Evolutionary conservation across 2,888 invertebrate genomes (phyloP), one percentile per base, ranked within the genome.

Genomic region (Phortica magna): DNA sequence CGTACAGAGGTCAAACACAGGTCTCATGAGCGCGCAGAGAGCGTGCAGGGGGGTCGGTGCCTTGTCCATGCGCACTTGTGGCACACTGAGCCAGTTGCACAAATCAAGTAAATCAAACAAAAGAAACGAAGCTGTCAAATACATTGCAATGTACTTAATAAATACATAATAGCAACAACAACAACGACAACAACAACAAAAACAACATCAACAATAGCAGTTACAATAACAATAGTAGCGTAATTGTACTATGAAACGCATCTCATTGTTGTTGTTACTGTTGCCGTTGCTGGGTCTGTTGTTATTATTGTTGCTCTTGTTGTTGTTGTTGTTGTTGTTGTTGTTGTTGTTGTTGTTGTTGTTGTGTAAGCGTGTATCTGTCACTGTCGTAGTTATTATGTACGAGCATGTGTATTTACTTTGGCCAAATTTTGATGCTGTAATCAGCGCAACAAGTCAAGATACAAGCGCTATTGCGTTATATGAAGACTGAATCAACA

Each of bases 41-140:
- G 48, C 48, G 31, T 31, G 48, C 2, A 48, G 14, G 2, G 14
- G 7, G 10, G 9, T 6, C 48, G 48, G 10, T 48, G 48, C 14
- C 9, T 4, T 31, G 31, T n/a, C 55, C 7, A 55, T 55, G 61
- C 42, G 43, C 68, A 68, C 68, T 68, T 68, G 68, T 68, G 43
- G 43, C 68, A 42, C 68, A 68, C 14, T 68, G 68, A 42, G 39
- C 68, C 43, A 68, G 19, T 68, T 68, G 68, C 12, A 67, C 43
- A 67, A 67, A 39, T 39, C 65, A 65, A 31, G 31, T 31, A 2
- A 64, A 64, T 31, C 39, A 64, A 64, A 14, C 19, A 22, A n/a
- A 17, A 17, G 42, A 17, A 7, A 17, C 43, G n/a, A 68, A 42
- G 42, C 68, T 41, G 42, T 61, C 61, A 61, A 61, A 61, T 61